Evolutionary conservation across 2,113 vertebrate species (phyloP).

Genomic region (Thamnaconus septentrionalis): DNA sequence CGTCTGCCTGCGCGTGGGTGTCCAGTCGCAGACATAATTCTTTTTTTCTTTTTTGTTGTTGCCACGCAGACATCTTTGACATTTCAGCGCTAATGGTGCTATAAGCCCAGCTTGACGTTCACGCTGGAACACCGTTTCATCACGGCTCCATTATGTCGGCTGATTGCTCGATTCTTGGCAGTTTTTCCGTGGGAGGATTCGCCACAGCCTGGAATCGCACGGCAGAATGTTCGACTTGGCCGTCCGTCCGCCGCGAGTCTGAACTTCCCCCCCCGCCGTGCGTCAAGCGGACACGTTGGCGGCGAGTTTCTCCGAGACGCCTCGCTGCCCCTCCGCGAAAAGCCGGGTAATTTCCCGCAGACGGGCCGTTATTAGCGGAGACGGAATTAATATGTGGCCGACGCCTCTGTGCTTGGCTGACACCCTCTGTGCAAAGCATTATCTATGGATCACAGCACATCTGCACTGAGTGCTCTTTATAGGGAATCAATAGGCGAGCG

Average conservation of each 20-base stretch:
- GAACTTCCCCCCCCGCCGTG: too few relatives aligned
- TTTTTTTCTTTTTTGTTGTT: too few relatives aligned
- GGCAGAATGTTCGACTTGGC: slow-evolving; percentile 23
- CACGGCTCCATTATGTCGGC: slow-evolving; percentile 44
- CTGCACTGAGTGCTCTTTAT: slow-evolving; percentile 74
- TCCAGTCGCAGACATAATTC: too few relatives aligned
- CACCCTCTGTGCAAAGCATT: slow-evolving; percentile 59
- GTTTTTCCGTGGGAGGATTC: slow-evolving; percentile 39
- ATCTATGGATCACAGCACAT: slow-evolving; percentile 71
- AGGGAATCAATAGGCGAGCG: slow-evolving; percentile 73
- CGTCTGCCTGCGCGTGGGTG: too few relatives aligned
- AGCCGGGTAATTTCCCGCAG: too few relatives aligned
- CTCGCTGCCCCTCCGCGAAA: too few relatives aligned
- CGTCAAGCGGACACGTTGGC: too few relatives aligned
- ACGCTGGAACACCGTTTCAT: slow-evolving; percentile 34
- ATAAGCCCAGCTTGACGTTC: slow-evolving; percentile 21
- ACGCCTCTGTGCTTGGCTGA: slow-evolving; percentile 33
- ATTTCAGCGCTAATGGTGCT: slow-evolving; percentile 1
- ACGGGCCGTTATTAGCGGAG: not conserved
- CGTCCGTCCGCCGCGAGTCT: too few relatives aligned
- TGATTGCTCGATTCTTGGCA: slow-evolving; percentile 46
- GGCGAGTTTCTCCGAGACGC: too few relatives aligned
- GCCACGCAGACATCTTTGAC: slow-evolving; percentile 3
- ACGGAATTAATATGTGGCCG: slow-evolving; percentile 35
- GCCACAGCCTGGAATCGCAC: slow-evolving; percentile 21